Percentiles rank a stretch among this genome's conserved stretches.
Conservation (phyloP, 2,797 vertebrate genomes). For the Ambastaia sidthimunki region DNA sequence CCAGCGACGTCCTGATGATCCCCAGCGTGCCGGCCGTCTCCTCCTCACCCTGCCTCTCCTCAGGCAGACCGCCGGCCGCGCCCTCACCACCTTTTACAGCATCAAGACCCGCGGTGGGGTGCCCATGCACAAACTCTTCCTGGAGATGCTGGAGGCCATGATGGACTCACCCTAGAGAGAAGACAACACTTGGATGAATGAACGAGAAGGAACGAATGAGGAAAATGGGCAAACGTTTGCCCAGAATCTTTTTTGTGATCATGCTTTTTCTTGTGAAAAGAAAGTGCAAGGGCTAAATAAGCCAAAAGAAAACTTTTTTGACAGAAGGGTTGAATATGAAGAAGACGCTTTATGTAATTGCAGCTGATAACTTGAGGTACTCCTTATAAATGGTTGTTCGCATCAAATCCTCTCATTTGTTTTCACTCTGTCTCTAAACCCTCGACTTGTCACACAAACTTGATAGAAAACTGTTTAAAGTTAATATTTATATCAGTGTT, state of each 20-base stretch:
- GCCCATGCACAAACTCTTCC: slow-evolving; percentile 95
- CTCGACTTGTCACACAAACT: background rate
- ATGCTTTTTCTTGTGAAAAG: slow-evolving; percentile 49
- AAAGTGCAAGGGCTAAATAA: slow-evolving; percentile 41
- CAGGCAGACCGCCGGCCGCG: slow-evolving; percentile 90
- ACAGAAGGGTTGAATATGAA: slow-evolving; percentile 19
- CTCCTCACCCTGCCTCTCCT: slow-evolving; percentile 90
- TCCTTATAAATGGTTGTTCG: slow-evolving; percentile 5
- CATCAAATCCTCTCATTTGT: slow-evolving; percentile 7
- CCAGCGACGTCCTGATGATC: slow-evolving; percentile 79
- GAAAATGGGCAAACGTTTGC: background rate
- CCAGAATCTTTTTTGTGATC: slow-evolving; percentile 28
- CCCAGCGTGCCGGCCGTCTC: slow-evolving; percentile 85
- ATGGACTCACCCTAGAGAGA: slow-evolving; percentile 87
- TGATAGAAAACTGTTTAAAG: background rate
- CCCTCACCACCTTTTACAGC: slow-evolving; percentile 90
- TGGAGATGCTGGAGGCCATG: slow-evolving; percentile 97
- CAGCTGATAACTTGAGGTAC: slow-evolving; percentile 29
- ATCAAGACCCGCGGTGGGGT: slow-evolving; percentile 91
- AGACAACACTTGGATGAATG: background rate
- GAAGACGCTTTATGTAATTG: slow-evolving; percentile 39
- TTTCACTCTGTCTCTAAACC: background rate
- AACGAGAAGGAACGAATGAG: slow-evolving; percentile 47
- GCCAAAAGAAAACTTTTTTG: slow-evolving; percentile 35
- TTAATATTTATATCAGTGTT: slow-evolving; percentile 37